phyloP scores from a whole-genome alignment of 2,888 invertebrate species.

The Baccha elongata region DNA sequence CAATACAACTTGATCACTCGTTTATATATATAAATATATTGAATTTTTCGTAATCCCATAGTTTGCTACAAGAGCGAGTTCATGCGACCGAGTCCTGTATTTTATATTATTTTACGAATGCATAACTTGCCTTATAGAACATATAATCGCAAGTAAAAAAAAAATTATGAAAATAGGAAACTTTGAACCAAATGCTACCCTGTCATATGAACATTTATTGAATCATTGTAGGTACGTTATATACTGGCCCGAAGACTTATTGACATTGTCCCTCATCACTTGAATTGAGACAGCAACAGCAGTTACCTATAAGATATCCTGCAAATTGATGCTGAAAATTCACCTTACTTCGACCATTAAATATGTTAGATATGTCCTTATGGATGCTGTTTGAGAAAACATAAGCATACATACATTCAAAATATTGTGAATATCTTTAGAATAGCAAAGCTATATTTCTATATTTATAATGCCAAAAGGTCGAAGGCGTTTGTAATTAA shows the following conservation, averaged over 20 bases:
- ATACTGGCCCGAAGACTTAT: not conserved
- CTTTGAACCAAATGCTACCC: no score
- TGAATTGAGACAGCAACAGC: not conserved
- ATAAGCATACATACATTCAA: not conserved
- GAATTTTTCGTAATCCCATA: no score
- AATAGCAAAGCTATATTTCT: not conserved
- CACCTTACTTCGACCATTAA: not conserved
- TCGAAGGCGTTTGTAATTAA: conserved; percentile 22
- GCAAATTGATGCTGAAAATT: conserved; percentile 7
- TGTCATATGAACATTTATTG: not conserved
- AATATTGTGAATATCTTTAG: not conserved
- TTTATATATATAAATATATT: no score
- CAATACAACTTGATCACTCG: no score
- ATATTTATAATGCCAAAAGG: conserved; percentile 4
- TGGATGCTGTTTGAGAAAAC: not conserved
- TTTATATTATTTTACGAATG: no score
- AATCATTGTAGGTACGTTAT: not conserved
- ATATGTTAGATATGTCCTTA: not conserved
- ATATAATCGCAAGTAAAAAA: no score
- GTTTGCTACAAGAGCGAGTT: no score
- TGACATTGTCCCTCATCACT: conserved; percentile 16
- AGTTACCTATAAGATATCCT: not conserved
- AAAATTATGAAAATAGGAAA: no score
- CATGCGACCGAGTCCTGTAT: no score
- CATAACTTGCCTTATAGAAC: no score